Conservation (phyloP, 1,140 invertebrate species). For the Lysiphlebus fabarum region DNA sequence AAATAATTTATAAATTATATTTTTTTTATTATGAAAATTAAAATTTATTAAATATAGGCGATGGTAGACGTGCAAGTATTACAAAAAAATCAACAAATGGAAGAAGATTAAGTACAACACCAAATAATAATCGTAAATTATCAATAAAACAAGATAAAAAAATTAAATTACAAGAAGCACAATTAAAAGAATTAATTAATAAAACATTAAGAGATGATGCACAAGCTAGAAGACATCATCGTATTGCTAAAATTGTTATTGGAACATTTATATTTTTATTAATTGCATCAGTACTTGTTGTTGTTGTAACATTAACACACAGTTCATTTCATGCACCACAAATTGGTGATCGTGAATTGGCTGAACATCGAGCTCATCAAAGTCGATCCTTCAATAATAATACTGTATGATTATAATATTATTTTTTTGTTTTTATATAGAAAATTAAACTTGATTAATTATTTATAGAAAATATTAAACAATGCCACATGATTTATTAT, state of each 20-base stretch:
- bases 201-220: constrained; percentile 43
- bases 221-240: constrained; percentile 60
- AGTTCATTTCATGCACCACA: constrained; percentile 53
- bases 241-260: constrained; percentile 64
- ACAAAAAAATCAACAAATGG: constrained; percentile 32
- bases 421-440: not conserved
- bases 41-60: constrained; percentile 36
- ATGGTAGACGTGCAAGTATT: constrained; percentile 45
- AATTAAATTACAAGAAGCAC: constrained; percentile 48
- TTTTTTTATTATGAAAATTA: not conserved
- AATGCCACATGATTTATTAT: too few relatives aligned
- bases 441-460: not conserved
- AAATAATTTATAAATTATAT: not conserved
- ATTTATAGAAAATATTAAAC: not conserved
- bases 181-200: constrained; percentile 33
- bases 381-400: constrained; percentile 30
- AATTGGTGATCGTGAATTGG: constrained; percentile 38
- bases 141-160: constrained; percentile 50
- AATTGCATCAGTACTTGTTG: constrained; percentile 65
- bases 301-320: constrained; percentile 71
- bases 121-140: constrained; percentile 35
- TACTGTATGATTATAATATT: constrained; percentile 18
- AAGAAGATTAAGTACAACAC: constrained; percentile 29
- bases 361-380: constrained; percentile 42
- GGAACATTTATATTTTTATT: constrained; percentile 67